Evolutionary conservation across 2,888 invertebrate species (phyloP).

Genomic region (Plebejus argus): DNA sequence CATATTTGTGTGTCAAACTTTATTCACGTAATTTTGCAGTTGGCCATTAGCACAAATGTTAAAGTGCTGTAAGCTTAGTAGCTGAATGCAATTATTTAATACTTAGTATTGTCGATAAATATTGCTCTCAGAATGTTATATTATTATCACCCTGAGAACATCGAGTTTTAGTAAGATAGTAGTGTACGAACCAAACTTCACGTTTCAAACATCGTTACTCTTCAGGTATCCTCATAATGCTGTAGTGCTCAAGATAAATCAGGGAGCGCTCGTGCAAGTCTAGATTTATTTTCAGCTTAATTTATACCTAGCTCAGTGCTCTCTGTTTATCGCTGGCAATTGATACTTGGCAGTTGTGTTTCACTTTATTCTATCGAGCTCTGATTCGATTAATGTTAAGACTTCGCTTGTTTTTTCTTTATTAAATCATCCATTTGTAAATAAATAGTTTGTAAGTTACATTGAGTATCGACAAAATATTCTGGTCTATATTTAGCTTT

Average conservation of each 20-base stretch:
- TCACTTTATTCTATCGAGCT: constrained; percentile 1
- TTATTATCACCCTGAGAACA: no score
- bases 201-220: background rate
- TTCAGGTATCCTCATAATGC: background rate
- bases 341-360: constrained; percentile 6
- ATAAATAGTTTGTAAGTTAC: background rate
- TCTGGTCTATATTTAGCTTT: no score
- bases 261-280: background rate
- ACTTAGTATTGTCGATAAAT: no score
- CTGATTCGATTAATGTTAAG: background rate
- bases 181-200: background rate
- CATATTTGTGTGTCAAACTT: no score
- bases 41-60: no score
- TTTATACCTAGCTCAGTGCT: background rate
- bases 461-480: no score
- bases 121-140: no score
- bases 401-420: background rate
- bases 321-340: constrained; percentile 5
- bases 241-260: constrained; percentile 10
- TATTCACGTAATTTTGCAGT: no score
- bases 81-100: no score
- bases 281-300: constrained; percentile 21
- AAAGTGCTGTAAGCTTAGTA: no score
- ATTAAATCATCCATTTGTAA: background rate
- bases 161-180: no score